Conservation (phyloP, 1,140 invertebrate species). For the Wiebesia pumilae region DNA sequence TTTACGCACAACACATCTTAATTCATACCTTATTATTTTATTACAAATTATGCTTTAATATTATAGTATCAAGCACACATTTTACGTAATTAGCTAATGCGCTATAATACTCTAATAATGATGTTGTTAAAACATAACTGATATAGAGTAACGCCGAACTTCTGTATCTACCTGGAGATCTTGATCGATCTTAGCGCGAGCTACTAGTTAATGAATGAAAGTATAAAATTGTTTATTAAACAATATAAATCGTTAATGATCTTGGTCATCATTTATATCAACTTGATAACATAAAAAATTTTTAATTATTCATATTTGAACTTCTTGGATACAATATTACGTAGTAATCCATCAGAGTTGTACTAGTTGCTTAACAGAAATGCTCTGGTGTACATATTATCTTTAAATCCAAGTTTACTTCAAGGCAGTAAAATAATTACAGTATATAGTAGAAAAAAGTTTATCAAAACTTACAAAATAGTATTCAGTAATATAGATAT, state of each 20-base stretch:
- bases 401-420: background rate
- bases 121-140: background rate
- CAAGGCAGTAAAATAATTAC: background rate
- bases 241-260: background rate
- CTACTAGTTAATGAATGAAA: no score
- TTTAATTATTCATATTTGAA: background rate
- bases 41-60: no score
- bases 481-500: background rate
- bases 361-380: background rate
- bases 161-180: no score
- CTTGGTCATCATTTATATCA: background rate
- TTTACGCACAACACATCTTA: no score
- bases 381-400: background rate
- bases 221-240: background rate
- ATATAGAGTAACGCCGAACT: background rate
- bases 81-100: background rate
- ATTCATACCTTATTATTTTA: no score
- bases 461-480: background rate
- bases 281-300: background rate
- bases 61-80: no score
- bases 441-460: background rate
- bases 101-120: background rate
- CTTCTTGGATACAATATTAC: no score
- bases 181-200: no score
- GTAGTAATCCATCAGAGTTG: no score